Conservation (phyloP, 2,113 vertebrate genomes). For the Cyanoliseus patagonus region DNA sequence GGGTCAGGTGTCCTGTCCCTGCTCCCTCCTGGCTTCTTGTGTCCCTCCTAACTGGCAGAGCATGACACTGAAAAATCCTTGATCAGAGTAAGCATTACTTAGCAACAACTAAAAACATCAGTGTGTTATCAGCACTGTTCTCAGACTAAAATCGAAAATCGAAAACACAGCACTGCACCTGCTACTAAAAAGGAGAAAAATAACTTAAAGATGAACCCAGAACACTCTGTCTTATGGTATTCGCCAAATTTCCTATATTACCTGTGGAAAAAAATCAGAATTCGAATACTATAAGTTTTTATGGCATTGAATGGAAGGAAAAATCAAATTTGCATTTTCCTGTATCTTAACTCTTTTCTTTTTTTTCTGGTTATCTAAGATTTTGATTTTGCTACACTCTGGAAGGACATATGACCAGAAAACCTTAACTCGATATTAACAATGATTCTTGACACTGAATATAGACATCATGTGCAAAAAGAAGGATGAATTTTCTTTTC, state of each 20-base stretch:
- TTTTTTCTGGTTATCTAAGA: background rate
- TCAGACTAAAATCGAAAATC: background rate
- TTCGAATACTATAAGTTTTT: background rate
- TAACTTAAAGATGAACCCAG: background rate
- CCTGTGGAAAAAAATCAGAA: background rate
- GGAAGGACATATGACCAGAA: background rate
- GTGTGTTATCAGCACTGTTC: background rate
- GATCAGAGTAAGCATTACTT: background rate
- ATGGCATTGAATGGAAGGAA: background rate
- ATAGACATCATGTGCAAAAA: background rate
- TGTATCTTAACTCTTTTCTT: background rate
- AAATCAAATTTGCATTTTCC: background rate
- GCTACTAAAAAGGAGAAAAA: background rate
- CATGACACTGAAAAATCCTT: background rate
- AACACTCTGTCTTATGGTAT: background rate
- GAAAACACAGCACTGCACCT: background rate
- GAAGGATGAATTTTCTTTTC: background rate
- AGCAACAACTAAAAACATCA: background rate
- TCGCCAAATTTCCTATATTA: background rate
- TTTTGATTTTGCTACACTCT: background rate
- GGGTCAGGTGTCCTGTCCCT: background rate
- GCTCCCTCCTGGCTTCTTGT: background rate
- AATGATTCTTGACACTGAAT: background rate
- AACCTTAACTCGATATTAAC: background rate
- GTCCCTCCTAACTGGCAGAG: background rate